phyloP scores from a whole-genome alignment of 2,797 vertebrate species.

The Gallinago solitaria region DNA sequence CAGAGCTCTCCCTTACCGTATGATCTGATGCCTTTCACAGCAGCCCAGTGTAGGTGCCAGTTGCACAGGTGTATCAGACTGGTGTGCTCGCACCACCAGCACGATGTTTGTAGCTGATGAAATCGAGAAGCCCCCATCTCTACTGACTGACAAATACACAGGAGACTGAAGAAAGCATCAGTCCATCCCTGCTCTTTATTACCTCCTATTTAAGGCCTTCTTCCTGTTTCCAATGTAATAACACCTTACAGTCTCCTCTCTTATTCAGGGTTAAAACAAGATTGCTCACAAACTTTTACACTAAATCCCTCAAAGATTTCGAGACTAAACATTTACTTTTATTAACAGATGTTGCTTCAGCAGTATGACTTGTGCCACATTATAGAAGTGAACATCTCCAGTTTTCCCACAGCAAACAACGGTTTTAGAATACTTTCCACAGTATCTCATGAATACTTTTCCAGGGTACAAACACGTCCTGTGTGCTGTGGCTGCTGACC shows the following conservation, averaged over 20 bases:
- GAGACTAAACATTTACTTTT: not conserved
- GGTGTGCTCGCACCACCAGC: not conserved
- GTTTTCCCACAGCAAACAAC: not conserved
- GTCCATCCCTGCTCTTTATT: not conserved
- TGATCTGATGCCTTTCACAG: not conserved
- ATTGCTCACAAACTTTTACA: not conserved
- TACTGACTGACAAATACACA: not conserved
- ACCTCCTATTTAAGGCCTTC: not conserved
- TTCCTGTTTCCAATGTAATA: not conserved
- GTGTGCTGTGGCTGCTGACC: not conserved
- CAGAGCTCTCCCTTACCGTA: not conserved
- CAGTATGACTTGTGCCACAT: fast-evolving
- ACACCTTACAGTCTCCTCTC: not conserved
- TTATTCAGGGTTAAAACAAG: not conserved
- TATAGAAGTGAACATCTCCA: not conserved
- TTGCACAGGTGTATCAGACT: not conserved
- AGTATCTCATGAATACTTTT: not conserved
- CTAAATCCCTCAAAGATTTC: not conserved
- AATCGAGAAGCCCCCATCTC: fast-evolving
- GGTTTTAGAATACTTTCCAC: not conserved
- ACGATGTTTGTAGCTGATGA: not conserved
- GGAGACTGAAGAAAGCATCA: not conserved
- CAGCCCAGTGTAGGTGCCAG: fast-evolving
- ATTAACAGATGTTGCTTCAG: not conserved
- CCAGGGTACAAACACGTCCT: not conserved